Conservation (phyloP, 2,888 invertebrate species). For the Ichneumoninae sp. region DNA sequence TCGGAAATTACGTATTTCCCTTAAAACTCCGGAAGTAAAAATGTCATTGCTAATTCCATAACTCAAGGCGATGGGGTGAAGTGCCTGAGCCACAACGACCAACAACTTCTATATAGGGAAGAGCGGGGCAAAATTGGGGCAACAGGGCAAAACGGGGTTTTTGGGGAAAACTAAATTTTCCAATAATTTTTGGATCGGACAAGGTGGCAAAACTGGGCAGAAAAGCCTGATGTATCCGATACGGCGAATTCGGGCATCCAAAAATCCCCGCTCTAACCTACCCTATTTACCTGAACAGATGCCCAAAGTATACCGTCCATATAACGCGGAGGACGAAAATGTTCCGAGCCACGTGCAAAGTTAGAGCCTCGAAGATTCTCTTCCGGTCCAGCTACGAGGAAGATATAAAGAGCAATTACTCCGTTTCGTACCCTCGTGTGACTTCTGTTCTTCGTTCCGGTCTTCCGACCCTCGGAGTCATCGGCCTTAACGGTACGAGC, state of each 20-base stretch:
- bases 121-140: too few species aligned
- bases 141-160: too few species aligned
- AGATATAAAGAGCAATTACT: not conserved
- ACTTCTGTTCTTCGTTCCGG: not conserved
- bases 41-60: too few species aligned
- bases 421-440: not conserved
- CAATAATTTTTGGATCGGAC: too few species aligned
- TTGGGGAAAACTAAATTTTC: too few species aligned
- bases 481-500: slow-evolving; percentile 1
- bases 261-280: too few species aligned
- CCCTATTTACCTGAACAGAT: not conserved
- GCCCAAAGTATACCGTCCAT: not conserved
- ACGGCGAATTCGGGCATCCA: too few species aligned
- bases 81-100: too few species aligned
- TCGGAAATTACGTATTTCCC: not conserved
- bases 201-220: too few species aligned
- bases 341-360: not conserved
- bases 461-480: not conserved
- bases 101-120: too few species aligned
- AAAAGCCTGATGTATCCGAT: too few species aligned
- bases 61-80: too few species aligned
- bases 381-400: not conserved
- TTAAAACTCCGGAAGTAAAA: not conserved
- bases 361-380: not conserved
- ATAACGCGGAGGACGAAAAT: not conserved